Conservation (phyloP, 1,140 invertebrate genomes). For the Cyclargus thomasi region DNA sequence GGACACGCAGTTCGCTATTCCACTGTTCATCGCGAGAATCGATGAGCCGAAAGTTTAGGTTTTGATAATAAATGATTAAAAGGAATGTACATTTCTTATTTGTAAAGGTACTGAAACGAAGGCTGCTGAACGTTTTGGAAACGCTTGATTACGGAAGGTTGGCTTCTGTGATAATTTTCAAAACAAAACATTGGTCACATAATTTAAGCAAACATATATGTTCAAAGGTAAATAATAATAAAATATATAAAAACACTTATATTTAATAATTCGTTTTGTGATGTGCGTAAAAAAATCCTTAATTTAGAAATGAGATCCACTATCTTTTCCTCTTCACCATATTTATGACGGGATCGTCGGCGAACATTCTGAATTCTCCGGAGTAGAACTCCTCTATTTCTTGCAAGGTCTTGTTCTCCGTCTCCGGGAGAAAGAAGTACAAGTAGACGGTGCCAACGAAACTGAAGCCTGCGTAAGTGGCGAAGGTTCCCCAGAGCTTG, state of each 20-base stretch:
- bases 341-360: constrained; percentile 60
- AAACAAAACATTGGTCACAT: no score
- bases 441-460: constrained; percentile 77
- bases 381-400: constrained; percentile 81
- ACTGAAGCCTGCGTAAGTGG: constrained; percentile 78
- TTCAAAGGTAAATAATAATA: no score
- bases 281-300: not conserved
- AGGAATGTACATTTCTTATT: not conserved
- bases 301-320: constrained; percentile 14
- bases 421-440: constrained; percentile 85
- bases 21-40: constrained; percentile 65
- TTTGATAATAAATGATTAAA: not conserved
- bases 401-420: constrained; percentile 83
- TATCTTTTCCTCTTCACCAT: constrained; percentile 45
- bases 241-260: no score
- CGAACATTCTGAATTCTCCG: constrained; percentile 65
- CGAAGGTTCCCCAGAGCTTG: constrained; percentile 77
- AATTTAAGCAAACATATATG: no score
- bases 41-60: constrained; percentile 45
- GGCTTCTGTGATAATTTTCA: no score
- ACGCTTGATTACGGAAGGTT: no score
- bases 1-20: constrained; percentile 51
- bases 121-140: no score
- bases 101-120: not conserved
- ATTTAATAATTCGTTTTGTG: no score